Evolutionary conservation across 2,888 invertebrate species (phyloP).

Genomic region (Tachina lurida): DNA sequence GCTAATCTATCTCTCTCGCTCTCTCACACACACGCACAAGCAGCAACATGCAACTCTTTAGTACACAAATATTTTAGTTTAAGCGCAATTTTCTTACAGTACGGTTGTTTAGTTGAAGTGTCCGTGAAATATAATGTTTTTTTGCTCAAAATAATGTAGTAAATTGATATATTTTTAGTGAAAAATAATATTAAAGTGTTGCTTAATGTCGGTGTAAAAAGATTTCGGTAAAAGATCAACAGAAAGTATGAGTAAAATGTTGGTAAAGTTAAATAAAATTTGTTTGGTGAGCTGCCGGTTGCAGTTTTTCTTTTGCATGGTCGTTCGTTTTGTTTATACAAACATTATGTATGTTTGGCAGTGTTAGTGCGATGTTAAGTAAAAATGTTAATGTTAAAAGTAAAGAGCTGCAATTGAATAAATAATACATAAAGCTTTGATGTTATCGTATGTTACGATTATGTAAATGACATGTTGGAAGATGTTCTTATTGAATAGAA

Average conservation of each 20-base stretch:
- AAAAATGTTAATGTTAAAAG: neutral
- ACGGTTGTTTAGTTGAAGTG: neutral
- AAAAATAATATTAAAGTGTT: slow-evolving; percentile 1
- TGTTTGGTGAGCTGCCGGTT: neutral
- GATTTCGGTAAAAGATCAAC: neutral
- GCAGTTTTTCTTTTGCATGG: neutral
- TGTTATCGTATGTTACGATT: too few relatives aligned
- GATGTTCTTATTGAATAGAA: too few relatives aligned
- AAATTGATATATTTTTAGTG: neutral
- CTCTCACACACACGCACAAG: too few relatives aligned
- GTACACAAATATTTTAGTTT: neutral
- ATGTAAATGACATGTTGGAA: too few relatives aligned
- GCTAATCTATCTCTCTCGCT: neutral
- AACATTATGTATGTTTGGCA: neutral
- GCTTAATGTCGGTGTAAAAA: neutral
- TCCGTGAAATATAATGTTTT: neutral
- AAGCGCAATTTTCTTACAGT: neutral
- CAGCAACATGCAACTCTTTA: neutral
- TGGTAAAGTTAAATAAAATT: neutral
- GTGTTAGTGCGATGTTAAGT: neutral
- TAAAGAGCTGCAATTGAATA: neutral
- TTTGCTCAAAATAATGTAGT: neutral
- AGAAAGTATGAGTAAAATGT: neutral
- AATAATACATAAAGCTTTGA: neutral
- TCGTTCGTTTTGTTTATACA: neutral